Conservation (phyloP, 2,113 vertebrate species). For the Patagioenas fasciata region DNA sequence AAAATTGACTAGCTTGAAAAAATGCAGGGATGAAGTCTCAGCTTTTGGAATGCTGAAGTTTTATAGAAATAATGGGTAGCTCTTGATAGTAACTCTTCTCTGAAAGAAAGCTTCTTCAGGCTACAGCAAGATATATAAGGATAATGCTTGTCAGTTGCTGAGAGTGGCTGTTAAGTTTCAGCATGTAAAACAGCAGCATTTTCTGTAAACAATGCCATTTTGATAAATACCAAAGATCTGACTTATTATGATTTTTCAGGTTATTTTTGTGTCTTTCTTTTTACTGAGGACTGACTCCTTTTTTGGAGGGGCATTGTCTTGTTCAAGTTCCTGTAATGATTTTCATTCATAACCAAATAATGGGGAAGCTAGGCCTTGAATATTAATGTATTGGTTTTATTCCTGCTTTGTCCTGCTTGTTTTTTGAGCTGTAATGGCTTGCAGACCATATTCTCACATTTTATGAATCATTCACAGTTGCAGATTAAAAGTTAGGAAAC, state of each 20-base stretch:
- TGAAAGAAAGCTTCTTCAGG: neutral
- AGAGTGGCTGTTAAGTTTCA: neutral
- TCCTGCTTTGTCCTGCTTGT: neutral
- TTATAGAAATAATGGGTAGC: neutral
- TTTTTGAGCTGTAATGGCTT: neutral
- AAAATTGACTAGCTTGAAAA: neutral
- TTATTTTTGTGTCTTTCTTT: neutral
- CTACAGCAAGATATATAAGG: neutral
- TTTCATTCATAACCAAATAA: conserved; percentile 2
- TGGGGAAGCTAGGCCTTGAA: neutral
- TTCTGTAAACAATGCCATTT: neutral
- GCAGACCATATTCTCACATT: neutral
- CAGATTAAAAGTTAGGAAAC: neutral
- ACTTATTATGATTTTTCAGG: neutral
- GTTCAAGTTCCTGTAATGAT: neutral
- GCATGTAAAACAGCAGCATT: neutral
- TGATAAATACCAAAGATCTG: neutral
- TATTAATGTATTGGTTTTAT: neutral
- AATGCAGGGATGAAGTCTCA: neutral
- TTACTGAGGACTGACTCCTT: neutral
- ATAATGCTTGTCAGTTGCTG: neutral
- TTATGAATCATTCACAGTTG: neutral
- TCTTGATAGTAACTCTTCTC: neutral
- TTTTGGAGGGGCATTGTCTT: neutral
- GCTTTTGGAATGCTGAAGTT: neutral